Percentiles rank a stretch among this genome's conserved stretches.
phyloP scores from a whole-genome alignment of 2,113 vertebrate species.

The Symphodus melops region DNA sequence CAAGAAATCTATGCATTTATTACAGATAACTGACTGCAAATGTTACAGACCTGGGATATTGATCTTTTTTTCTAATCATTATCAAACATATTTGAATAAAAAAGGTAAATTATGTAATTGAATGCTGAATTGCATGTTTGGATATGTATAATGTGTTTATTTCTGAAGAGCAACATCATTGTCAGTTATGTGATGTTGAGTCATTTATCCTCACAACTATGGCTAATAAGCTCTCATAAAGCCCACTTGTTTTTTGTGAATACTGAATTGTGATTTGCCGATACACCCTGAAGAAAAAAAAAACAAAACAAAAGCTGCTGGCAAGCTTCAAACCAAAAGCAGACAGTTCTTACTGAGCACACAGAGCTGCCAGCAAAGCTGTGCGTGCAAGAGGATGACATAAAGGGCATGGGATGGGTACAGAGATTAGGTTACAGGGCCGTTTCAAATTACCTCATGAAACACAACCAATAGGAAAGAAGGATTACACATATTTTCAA shows the following conservation, averaged over 20 bases:
- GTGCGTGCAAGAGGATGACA: background rate
- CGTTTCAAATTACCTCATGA: constrained; percentile 42
- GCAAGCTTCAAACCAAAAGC: constrained; percentile 27
- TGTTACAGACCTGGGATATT: constrained; percentile 4
- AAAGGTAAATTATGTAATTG: constrained; percentile 1
- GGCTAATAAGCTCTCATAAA: constrained; percentile 26
- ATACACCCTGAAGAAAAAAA: constrained; percentile 6
- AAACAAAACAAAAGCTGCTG: constrained; percentile 11
- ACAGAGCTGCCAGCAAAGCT: constrained; percentile 23
- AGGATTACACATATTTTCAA: constrained; percentile 30
- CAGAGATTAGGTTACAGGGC: constrained; percentile 18
- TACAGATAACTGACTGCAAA: background rate
- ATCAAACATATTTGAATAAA: background rate
- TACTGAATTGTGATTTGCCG: constrained; percentile 20
- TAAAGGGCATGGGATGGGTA: background rate
- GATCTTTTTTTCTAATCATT: no score
- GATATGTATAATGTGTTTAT: background rate
- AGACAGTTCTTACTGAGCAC: constrained; percentile 25
- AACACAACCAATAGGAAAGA: constrained; percentile 21
- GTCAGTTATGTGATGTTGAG: constrained; percentile 6
- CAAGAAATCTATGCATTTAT: constrained; percentile 23
- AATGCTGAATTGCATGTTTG: constrained; percentile 10
- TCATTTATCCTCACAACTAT: constrained; percentile 25
- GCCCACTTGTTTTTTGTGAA: constrained; percentile 12
- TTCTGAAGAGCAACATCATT: background rate